phyloP scores from a whole-genome alignment of 2,113 vertebrate genomes.

The Tringa solitaria region DNA sequence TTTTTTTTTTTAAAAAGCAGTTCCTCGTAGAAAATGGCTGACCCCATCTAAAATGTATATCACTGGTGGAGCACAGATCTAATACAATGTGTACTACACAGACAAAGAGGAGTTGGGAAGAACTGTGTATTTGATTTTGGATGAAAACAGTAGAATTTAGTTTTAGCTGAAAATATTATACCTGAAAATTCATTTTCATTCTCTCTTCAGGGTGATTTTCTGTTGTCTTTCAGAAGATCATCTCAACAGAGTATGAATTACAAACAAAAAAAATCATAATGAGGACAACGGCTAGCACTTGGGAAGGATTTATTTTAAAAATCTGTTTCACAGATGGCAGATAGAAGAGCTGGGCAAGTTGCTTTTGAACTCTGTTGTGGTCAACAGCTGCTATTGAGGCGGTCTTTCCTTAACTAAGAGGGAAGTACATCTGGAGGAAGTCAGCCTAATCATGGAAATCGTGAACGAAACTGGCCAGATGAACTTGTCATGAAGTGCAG shows the following conservation, averaged over 20 bases:
- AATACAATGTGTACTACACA: background rate
- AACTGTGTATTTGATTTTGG: background rate
- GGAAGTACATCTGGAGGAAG: slow-evolving; percentile 3
- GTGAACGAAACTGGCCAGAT: background rate
- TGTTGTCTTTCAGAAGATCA: background rate
- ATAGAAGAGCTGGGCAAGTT: background rate
- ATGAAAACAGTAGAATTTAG: background rate
- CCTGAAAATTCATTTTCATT: background rate
- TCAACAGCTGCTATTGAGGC: slow-evolving; percentile 7
- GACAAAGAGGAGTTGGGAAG: background rate
- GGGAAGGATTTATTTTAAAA: background rate
- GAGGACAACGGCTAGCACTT: background rate
- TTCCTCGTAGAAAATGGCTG: background rate
- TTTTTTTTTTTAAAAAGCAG: background rate
- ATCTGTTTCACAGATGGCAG: background rate
- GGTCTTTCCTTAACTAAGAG: background rate
- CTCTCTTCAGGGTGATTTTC: background rate
- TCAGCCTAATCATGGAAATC: background rate
- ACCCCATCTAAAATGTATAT: background rate
- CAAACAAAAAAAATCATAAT: background rate
- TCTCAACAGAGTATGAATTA: background rate
- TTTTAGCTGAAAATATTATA: background rate
- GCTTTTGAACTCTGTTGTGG: background rate
- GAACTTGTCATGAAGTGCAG: background rate
- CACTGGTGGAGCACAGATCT: background rate